Percentiles rank a stretch among this genome's conserved stretches.
These are phyloP conservation scores for Portevinia maculata DNA, from an alignment of 2,888 invertebrate genomes.

Conservation along the genomic window DNA sequence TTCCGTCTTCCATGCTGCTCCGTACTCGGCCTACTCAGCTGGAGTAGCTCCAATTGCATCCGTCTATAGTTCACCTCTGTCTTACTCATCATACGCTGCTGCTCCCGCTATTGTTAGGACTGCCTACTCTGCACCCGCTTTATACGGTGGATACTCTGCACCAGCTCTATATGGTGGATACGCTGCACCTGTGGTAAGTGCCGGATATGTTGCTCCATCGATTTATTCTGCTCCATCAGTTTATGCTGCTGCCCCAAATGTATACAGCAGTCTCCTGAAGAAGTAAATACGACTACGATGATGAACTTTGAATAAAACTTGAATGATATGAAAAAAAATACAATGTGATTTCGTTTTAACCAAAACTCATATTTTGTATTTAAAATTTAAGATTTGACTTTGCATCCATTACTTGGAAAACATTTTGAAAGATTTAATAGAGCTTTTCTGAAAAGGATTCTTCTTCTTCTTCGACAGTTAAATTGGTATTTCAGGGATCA, in stretches of 20 bases:
- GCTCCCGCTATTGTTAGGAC: slow-evolving; percentile 42
- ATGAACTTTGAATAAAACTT: background rate
- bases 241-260: slow-evolving; percentile 14
- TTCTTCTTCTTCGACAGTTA: too few species aligned
- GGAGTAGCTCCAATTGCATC: slow-evolving; percentile 53
- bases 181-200: slow-evolving; percentile 31
- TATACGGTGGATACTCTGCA: slow-evolving; percentile 14
- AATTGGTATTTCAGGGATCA: too few species aligned
- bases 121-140: slow-evolving; percentile 11
- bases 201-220: slow-evolving; percentile 32
- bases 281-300: slow-evolving; percentile 21
- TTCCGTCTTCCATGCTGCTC: slow-evolving; percentile 44
- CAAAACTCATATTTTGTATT: too few species aligned
- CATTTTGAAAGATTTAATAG: too few species aligned
- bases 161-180: slow-evolving; percentile 32
- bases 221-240: slow-evolving; percentile 7
- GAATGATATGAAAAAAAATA: background rate
- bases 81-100: slow-evolving; percentile 29
- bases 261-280: slow-evolving; percentile 32
- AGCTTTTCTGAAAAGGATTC: too few species aligned
- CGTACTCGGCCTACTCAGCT: slow-evolving; percentile 34
- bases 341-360: background rate
- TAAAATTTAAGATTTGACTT: too few species aligned
- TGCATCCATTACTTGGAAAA: too few species aligned
- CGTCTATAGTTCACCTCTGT: slow-evolving; percentile 39